Percentiles rank a stretch among this genome's conserved stretches.
These are phyloP conservation scores for Cephus runcator DNA, from an alignment of 2,888 invertebrate genomes.

Conservation along the genomic window DNA sequence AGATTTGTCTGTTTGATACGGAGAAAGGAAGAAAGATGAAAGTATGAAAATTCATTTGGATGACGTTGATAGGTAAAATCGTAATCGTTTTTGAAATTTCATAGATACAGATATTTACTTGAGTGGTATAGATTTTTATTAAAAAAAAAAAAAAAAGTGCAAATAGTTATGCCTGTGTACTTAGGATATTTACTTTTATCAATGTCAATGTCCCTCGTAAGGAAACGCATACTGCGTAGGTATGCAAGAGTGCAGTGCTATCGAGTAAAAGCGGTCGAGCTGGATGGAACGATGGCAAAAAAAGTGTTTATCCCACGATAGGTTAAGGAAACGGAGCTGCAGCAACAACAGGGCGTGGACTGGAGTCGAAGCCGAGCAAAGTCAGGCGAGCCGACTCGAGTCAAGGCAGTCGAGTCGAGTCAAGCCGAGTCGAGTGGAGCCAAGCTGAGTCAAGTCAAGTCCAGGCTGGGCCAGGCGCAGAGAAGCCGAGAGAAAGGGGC, in stretches of 20 bases:
- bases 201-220: background rate
- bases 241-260: background rate
- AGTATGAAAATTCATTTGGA: background rate
- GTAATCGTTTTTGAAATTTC: background rate
- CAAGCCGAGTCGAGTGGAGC: background rate
- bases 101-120: background rate
- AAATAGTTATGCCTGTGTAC: background rate
- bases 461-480: background rate
- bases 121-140: background rate
- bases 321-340: constrained; percentile 1
- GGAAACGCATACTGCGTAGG: background rate
- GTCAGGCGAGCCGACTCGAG: background rate
- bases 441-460: background rate
- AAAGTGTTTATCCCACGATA: constrained; percentile 5
- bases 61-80: background rate
- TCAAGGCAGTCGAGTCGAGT: constrained; percentile 1
- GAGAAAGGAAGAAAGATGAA: background rate
- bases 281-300: background rate
- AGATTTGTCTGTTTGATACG: background rate
- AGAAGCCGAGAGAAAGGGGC: background rate
- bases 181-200: background rate
- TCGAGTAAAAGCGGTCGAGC: background rate
- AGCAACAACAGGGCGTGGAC: constrained; percentile 5
- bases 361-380: background rate
- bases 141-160: background rate